Conservation (phyloP, 2,888 invertebrate genomes). For the Tromatobia lineatoria region DNA sequence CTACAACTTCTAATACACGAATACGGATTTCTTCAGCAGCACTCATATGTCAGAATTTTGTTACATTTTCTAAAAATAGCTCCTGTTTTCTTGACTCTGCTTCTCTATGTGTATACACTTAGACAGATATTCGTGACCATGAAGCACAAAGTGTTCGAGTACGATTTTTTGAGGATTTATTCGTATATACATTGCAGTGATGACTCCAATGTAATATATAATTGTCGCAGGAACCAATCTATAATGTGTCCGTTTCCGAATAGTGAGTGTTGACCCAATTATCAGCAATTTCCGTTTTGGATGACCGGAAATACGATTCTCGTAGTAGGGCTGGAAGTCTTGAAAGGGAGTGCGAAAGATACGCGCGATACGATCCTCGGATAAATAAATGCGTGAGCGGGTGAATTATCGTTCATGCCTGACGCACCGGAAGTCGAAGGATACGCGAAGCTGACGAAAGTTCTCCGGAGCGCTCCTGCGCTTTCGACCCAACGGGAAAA, state of each 20-base stretch:
- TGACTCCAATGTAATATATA: conserved; percentile 22
- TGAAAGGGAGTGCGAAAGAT: not conserved
- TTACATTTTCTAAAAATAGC: not conserved
- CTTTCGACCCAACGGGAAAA: conserved; percentile 42
- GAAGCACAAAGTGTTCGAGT: not conserved
- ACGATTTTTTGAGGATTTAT: not conserved
- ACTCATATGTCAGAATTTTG: not conserved
- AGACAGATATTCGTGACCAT: not conserved
- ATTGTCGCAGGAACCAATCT: not conserved
- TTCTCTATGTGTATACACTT: not conserved
- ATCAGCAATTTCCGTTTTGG: conserved; percentile 7
- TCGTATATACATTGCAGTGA: conserved; percentile 6
- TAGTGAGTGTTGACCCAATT: conserved; percentile 36
- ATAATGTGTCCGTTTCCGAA: conserved; percentile 26
- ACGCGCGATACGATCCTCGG: conserved; percentile 32
- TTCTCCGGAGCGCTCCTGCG: conserved; percentile 63
- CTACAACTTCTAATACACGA: not conserved
- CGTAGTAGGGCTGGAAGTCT: not conserved
- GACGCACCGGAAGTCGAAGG: conserved; percentile 75
- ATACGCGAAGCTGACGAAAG: conserved; percentile 80
- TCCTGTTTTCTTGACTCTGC: not conserved
- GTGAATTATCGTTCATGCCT: conserved; percentile 73
- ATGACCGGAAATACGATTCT: conserved; percentile 21
- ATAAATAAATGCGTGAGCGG: conserved; percentile 77
- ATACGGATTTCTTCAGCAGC: not conserved